Evolutionary conservation across 2,797 vertebrate species (phyloP), one percentile per base, ranked within the genome.

Genomic region (Takifugu rubripes): DNA sequence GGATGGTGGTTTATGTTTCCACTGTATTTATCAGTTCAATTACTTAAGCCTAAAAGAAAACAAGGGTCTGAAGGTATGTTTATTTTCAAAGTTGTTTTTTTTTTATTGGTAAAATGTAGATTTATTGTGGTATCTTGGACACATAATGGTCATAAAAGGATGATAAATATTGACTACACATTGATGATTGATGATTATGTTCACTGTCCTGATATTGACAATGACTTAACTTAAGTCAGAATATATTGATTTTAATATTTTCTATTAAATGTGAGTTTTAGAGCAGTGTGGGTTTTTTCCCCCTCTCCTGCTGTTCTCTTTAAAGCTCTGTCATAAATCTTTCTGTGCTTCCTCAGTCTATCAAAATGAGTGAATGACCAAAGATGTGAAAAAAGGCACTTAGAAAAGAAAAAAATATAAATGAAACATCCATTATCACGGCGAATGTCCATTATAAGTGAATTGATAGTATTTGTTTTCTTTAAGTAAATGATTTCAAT

Each of bases 211-310:
- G 56, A 52, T 16, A 14, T 0, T 55, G 80, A 88, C 79, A 51
- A 85, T 59, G 83, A 73, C 81, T 79, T 68, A 3, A 51, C 1
- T 16, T 3, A 67, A 75, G 82, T 85, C 83, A 56, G 84, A 86
- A 47, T 29, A 2, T 67, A 27, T 52, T 24, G 7, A 48, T 54
- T 11, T 8, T 57, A 3, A 44, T 59, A 46, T 50, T 71, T 69
- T 59, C 16, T 47, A 2, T 11, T 4, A 10, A 50, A 44, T 44
- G 15, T 44, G 15, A 44, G 4, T 44, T 16, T 6, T 17, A 16
- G 16, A 44, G n/a, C 15, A n/a, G 7, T 44, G 9, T 0, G 17
- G 43, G 12, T 14, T 40, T 12, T 5, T 33, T 4, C 3, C 12
- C 36, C 12, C 36, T 33, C 10, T 21, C 21, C 21, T 7, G 7